Evolutionary conservation across 2,888 invertebrate species (phyloP), one percentile per base, ranked within the genome.

Genomic region (Hybos culiciformis): DNA sequence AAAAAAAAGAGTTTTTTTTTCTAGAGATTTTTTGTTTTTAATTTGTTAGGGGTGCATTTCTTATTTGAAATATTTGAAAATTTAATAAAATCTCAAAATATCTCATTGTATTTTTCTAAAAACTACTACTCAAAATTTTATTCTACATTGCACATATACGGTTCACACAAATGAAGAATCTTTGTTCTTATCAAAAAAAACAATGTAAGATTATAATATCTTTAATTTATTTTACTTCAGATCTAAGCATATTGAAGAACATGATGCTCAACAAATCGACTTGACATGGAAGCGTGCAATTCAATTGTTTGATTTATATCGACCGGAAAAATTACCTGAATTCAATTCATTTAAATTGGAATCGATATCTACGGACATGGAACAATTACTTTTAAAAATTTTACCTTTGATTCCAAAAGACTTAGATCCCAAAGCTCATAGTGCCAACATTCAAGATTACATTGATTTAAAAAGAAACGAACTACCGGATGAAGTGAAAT

Each of bases 311-410:
- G 82, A 86, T 54, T 83, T 85, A 54, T 90, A 84, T 61, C 78
- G 78, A 47, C 90, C 90, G 0, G 75, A 78, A 47, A 70, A 73
- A 42, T 60, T 91, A 39, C 92, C 92, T 1, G 86, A 83, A 54
- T 81, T 88, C 57, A 86, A 87, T 64, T 82, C 81, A 3, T 76
- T 76, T 48, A 76, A 75, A 58, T 70, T 77, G 9, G 74, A 79
- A 26, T 83, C 83, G 1, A 83, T 92, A n/a, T 75, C 81, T n/a
- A 68, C 75, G 0, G 93, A 93, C 56, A 80, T 83, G 26, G 85
- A 87, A 56, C 72, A 72, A 50, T 62, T 88, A 24, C 74, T 86
- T 46, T 75, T 79, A 51, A 73, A 79, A 51, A 80, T 88, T 51
- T 69, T 80, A 12, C 68, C 71, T 1, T 61, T 84, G 3, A 69